Evolutionary conservation across 2,797 vertebrate genomes (phyloP), one percentile per base, ranked within the genome.

Genomic region (Spinus pinus): DNA sequence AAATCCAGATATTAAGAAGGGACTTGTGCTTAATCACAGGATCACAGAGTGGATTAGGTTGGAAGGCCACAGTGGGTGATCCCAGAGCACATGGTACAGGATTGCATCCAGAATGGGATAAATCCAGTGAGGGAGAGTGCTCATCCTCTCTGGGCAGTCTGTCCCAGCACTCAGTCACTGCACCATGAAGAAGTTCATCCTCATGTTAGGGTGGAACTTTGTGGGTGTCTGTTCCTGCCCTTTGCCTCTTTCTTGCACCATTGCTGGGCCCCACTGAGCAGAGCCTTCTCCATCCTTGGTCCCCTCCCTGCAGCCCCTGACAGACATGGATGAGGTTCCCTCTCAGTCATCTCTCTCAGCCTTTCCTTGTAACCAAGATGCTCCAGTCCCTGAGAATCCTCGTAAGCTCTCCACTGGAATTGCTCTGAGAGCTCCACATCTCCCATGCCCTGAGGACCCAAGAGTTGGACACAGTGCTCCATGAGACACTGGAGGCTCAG

Each of bases 301-400:
- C 8, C 1, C 10, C n/a, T 50, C n/a, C 19, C 19, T 42, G 44
- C 57, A 71, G 19, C 41, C 12, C 4, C 8, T 31, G 50, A 13
- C 8, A 31, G 27, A 24, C 5, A 21, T 0, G 2, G 23, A 13
- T 17, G n/a, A 28, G 13, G 4, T 7, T 6, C 8, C 12, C n/a
- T 50, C 44, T 50, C n/a, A 17, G 6, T 4, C 0, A 0, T 22
- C 19, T 57, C n/a, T 72, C n/a, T 39, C 51, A 51, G 28, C n/a
- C 37, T n/a, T 24, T 57, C 9, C 20, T 37, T 2, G 0, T 1
- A 14, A 9, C 8, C 37, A n/a, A 8, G n/a, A 31, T 12, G 4
- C 15, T 51, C 10, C n/a, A 10, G 37, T 20, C 12, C 16, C 12
- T 21, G 6, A 21, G 9, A 9, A 24, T 7, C 31, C 50, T 7